Conservation (phyloP, 2,888 invertebrate species). For the Eupithecia insigniata region DNA sequence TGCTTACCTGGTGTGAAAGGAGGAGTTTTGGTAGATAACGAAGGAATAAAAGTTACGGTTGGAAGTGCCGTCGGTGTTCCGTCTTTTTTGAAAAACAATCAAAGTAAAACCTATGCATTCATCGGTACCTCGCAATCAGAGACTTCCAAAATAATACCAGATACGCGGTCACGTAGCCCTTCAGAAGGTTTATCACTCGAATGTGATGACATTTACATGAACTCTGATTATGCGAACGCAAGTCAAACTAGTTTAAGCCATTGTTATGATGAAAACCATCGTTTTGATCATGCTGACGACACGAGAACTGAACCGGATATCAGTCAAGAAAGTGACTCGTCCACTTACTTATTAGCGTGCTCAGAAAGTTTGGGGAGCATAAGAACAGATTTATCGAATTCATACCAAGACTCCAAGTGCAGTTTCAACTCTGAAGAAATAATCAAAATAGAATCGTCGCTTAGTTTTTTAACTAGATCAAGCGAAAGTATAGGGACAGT, state of each 20-base stretch:
- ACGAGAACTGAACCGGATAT: conserved; percentile 12
- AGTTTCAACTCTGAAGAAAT: conserved; percentile 52
- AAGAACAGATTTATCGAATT: conserved; percentile 8
- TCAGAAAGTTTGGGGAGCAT: conserved; percentile 27
- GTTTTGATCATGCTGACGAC: conserved; percentile 11
- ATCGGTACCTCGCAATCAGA: background rate
- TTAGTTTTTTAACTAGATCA: conserved; percentile 48
- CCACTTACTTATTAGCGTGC: conserved; percentile 37
- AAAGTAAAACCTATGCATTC: conserved; percentile 16
- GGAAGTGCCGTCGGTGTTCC: conserved; percentile 61
- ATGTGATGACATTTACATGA: conserved; percentile 15
- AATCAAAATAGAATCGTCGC: conserved; percentile 54
- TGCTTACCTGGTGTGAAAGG: conserved; percentile 65
- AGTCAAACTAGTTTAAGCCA: background rate
- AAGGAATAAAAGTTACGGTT: conserved; percentile 69
- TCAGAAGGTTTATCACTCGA: background rate
- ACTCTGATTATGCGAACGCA: conserved; percentile 19
- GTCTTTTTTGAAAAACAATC: conserved; percentile 46
- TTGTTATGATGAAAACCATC: conserved; percentile 4
- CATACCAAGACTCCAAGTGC: conserved; percentile 30
- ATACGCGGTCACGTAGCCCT: too few relatives aligned
- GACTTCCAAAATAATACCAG: background rate
- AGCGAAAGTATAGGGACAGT: conserved; percentile 42
- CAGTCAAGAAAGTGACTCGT: conserved; percentile 13
- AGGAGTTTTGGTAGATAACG: conserved; percentile 65